Evolutionary conservation across 2,797 vertebrate species (phyloP).

Genomic region (Neostethus bicornis): DNA sequence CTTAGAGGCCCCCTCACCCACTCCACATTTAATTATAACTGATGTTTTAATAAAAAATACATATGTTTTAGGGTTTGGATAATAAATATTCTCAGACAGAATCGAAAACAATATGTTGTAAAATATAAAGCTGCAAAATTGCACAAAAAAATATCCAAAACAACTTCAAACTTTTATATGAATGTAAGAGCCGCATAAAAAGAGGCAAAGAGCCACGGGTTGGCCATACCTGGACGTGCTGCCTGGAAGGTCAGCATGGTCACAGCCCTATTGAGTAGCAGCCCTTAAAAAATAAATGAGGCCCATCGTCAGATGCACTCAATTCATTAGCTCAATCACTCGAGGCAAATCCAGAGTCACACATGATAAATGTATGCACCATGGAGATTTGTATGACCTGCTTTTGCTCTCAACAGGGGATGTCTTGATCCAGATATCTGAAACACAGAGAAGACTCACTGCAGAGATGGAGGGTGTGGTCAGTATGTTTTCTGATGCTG

Average conservation of each 20-base stretch:
- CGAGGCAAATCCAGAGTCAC: constrained; percentile 24
- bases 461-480: constrained; percentile 94
- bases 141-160: too few species aligned
- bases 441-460: constrained; percentile 89
- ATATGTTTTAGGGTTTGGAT: too few species aligned
- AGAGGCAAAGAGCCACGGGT: too few species aligned
- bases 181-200: too few species aligned
- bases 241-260: constrained; percentile 59
- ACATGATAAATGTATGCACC: constrained; percentile 10
- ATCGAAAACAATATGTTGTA: too few species aligned
- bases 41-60: too few species aligned
- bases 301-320: constrained; percentile 54
- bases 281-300: constrained; percentile 67
- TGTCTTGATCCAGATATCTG: constrained; percentile 92
- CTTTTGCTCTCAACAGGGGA: constrained; percentile 80
- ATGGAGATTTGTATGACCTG: not conserved
- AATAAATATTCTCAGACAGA: too few species aligned
- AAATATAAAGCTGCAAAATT: too few species aligned
- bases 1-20: too few species aligned
- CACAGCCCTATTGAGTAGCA: constrained; percentile 53
- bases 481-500: constrained; percentile 63
- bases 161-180: too few species aligned
- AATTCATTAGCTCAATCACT: constrained; percentile 57
- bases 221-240: constrained; percentile 21
- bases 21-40: too few species aligned